Conservation (phyloP, 2,113 vertebrate genomes). For the Cyanoderma ruficeps region DNA sequence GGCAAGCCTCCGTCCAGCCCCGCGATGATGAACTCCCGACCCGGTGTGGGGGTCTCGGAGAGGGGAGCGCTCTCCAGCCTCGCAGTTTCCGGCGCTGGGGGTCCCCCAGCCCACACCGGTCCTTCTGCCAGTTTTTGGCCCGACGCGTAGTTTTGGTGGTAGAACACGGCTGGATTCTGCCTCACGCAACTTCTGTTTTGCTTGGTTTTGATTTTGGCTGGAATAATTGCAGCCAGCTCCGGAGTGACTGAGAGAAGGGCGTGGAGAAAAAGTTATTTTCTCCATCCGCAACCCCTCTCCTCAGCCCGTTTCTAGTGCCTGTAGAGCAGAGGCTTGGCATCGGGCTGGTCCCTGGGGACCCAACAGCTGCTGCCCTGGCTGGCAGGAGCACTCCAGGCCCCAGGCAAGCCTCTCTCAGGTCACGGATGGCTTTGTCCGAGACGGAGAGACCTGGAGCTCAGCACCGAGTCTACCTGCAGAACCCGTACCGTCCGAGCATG, state of each 20-base stretch:
- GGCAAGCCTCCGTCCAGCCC: accelerated
- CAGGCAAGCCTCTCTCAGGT: no score
- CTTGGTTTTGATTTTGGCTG: background rate
- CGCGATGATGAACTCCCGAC: no score
- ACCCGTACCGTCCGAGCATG: background rate
- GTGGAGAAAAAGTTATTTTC: background rate
- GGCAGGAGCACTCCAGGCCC: background rate
- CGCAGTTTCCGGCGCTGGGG: background rate
- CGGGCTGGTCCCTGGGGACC: background rate
- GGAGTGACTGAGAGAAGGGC: background rate
- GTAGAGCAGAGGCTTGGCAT: background rate
- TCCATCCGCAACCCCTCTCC: no score
- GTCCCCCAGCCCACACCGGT: no score
- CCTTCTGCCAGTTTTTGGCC: background rate
- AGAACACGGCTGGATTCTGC: background rate
- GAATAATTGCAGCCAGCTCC: background rate
- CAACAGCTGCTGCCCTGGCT: background rate
- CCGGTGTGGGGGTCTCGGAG: background rate
- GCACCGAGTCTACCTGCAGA: background rate
- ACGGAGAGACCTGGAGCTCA: background rate
- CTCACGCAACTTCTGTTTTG: background rate
- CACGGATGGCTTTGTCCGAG: background rate
- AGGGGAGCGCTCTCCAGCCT: accelerated
- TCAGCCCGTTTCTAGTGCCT: background rate
- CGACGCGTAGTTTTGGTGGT: background rate